Conservation (phyloP, 23 tunicate genomes). For the Aplidium turbinatum region DNA sequence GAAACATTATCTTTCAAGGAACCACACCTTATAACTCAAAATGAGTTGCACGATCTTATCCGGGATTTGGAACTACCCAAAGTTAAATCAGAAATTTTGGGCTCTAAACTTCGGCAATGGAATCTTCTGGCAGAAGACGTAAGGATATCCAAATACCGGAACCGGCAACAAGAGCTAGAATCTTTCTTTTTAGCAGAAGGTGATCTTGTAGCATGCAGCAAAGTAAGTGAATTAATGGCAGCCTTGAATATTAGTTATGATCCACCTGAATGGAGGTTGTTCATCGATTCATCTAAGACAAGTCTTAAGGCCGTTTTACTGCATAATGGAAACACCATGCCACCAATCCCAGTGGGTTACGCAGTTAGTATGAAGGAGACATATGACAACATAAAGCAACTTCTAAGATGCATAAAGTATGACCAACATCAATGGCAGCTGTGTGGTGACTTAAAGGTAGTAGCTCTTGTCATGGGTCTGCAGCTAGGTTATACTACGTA, state of each 20-base stretch:
- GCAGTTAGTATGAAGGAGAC: conserved; percentile 39
- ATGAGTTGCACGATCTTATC: conserved; percentile 30
- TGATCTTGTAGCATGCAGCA: conserved; percentile 36
- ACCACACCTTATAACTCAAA: conserved; percentile 31
- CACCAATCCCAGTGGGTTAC: conserved; percentile 44
- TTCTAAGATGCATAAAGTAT: conserved; percentile 31
- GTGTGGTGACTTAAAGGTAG: conserved; percentile 47
- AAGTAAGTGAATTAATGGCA: conserved; percentile 33
- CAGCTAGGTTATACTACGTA: conserved; percentile 35
- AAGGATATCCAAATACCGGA: conserved; percentile 34
- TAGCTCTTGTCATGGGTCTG: conserved; percentile 41
- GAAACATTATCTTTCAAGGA: conserved; percentile 3
- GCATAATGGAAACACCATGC: conserved; percentile 50
- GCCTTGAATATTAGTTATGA: conserved; percentile 27
- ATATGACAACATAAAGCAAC: conserved; percentile 37
- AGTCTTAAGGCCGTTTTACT: conserved; percentile 39
- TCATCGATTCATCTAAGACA: conserved; percentile 40
- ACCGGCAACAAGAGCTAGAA: conserved; percentile 39
- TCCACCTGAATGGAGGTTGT: conserved; percentile 44
- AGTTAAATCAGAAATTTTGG: conserved; percentile 27
- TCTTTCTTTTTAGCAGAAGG: conserved; percentile 17
- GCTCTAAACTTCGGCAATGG: conserved; percentile 42
- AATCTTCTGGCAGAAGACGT: conserved; percentile 18
- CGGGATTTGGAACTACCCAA: conserved; percentile 37
- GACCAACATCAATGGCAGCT: conserved; percentile 45